phyloP scores from a whole-genome alignment of 2,888 invertebrate species.

The Sclerodermus sp. region DNA sequence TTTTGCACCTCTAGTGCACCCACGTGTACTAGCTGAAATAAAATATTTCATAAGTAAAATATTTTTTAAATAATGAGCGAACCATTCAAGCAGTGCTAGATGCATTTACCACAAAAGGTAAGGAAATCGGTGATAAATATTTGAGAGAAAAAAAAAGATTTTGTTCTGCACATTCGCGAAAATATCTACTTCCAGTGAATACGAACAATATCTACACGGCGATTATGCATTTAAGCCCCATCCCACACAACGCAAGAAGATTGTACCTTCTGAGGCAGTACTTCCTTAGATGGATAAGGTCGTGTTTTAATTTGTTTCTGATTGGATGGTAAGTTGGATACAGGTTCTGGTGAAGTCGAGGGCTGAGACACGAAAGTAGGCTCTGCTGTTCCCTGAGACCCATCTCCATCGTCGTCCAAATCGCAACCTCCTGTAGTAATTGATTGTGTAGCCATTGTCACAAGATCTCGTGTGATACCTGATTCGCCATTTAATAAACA shows the following conservation, averaged over 20 bases:
- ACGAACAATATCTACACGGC: background rate
- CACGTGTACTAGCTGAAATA: conserved; percentile 70
- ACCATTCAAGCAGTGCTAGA: conserved; percentile 51
- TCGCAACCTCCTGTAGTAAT: conserved; percentile 50
- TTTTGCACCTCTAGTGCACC: conserved; percentile 95
- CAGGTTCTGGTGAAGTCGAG: conserved; percentile 59
- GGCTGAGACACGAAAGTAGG: conserved; percentile 54
- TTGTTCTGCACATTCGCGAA: conserved; percentile 10
- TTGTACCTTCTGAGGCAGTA: conserved; percentile 54
- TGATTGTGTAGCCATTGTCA: conserved; percentile 54
- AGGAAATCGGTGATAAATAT: conserved; percentile 3
- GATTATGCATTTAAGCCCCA: conserved; percentile 7
- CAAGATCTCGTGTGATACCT: conserved; percentile 59
- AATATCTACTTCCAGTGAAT: too few relatives aligned
- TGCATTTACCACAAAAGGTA: conserved; percentile 36
- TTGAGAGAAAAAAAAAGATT: conserved; percentile 4
- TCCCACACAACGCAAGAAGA: conserved; percentile 18
- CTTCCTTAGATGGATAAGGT: conserved; percentile 63
- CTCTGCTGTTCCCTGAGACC: conserved; percentile 51
- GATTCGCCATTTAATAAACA: conserved; percentile 46
- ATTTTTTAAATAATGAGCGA: background rate
- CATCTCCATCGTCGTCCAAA: conserved; percentile 54
- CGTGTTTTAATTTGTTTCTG: conserved; percentile 62
- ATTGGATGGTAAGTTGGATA: conserved; percentile 60
- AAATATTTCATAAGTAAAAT: conserved; percentile 6